Evolutionary conservation across 2,113 vertebrate species (phyloP).

Genomic region (Salvator merianae): DNA sequence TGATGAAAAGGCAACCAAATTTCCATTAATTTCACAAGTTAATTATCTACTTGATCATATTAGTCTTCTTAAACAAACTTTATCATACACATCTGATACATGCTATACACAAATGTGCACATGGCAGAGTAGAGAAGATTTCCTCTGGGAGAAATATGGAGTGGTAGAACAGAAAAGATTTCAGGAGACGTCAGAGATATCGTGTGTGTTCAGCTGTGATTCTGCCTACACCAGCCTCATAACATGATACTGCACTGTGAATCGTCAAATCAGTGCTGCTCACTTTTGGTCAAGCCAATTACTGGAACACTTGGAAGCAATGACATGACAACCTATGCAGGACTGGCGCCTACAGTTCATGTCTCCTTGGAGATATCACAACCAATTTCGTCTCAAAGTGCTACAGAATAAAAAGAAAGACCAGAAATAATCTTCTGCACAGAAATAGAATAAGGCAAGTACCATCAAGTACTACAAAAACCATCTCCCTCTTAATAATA

Average conservation of each 20-base stretch:
- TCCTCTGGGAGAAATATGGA: not conserved
- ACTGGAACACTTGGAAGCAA: not conserved
- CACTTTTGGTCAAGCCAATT: conserved; percentile 14
- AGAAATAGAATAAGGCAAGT: not conserved
- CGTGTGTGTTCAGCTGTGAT: not conserved
- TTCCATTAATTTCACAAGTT: not conserved
- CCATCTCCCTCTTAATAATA: too few relatives aligned
- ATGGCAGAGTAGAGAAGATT: too few relatives aligned
- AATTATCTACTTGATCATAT: not conserved
- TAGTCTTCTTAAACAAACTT: not conserved
- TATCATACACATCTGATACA: not conserved
- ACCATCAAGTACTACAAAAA: too few relatives aligned
- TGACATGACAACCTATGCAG: not conserved
- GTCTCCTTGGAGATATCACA: not conserved
- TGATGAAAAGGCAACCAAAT: not conserved
- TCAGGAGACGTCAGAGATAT: not conserved
- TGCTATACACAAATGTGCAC: not conserved
- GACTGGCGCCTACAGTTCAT: not conserved
- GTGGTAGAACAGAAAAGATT: too few relatives aligned
- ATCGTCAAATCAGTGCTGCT: not conserved
- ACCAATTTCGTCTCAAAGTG: not conserved
- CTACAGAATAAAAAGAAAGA: not conserved
- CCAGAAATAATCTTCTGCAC: not conserved
- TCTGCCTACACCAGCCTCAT: not conserved
- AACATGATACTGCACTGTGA: not conserved